These are phyloP conservation scores for Phallusia fumigata DNA, from an alignment of 23 tunicate genomes.

Conservation along the genomic window DNA sequence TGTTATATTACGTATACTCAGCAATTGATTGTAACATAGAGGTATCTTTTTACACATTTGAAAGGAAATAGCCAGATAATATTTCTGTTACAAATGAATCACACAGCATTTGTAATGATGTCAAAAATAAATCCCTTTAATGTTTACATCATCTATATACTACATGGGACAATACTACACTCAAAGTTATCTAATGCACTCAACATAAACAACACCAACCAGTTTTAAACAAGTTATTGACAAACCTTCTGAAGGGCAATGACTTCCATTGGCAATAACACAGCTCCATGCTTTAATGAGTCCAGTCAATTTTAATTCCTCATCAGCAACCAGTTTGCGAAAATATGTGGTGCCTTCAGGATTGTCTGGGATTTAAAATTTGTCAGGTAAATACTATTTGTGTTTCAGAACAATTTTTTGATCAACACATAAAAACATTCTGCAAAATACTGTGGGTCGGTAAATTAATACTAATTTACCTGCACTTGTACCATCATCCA, in stretches of 20 bases:
- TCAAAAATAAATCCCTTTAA: not conserved
- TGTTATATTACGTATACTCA: too few species aligned
- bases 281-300: constrained; percentile 35
- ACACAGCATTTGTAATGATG: too few species aligned
- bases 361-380: too few species aligned
- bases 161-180: not conserved
- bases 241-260: constrained; percentile 48
- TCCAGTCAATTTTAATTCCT: constrained; percentile 26
- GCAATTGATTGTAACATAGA: too few species aligned
- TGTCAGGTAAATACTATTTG: too few species aligned
- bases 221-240: not conserved
- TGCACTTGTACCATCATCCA: not conserved
- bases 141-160: not conserved
- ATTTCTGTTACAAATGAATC: not conserved
- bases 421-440: not conserved
- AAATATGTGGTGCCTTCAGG: constrained; percentile 21
- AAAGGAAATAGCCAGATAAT: not conserved
- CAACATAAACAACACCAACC: not conserved
- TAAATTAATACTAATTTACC: not conserved
- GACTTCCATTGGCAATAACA: not conserved
- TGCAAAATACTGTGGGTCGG: not conserved
- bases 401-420: too few species aligned
- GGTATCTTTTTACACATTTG: too few species aligned
- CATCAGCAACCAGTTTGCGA: constrained; percentile 23
- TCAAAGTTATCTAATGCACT: not conserved